Evolutionary conservation across 2,888 invertebrate genomes (phyloP).

Genomic region (Orthosia gracilis): DNA sequence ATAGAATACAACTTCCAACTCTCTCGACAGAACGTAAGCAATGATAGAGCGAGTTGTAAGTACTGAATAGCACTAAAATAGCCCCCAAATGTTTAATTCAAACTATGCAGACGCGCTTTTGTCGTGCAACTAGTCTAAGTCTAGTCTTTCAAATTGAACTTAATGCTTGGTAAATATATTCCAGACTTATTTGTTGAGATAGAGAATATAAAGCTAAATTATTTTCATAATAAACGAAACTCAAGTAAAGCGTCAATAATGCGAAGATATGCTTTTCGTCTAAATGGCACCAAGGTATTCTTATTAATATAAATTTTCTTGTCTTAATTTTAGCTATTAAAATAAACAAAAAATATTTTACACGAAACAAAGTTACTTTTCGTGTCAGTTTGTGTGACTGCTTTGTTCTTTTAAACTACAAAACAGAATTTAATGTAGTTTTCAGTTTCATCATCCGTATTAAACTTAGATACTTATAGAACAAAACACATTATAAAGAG

Average conservation of each 20-base stretch:
- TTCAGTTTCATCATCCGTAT: too few species aligned
- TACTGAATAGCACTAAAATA: conserved; percentile 22
- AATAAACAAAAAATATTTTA: background rate
- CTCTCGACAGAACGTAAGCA: background rate
- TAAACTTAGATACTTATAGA: too few species aligned
- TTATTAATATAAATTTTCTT: background rate
- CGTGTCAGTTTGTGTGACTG: too few species aligned
- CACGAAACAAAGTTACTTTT: too few species aligned
- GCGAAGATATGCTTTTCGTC: background rate
- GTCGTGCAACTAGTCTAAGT: background rate
- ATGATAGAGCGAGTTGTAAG: background rate
- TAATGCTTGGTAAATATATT: background rate
- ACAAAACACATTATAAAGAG: too few species aligned
- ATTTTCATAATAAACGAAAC: background rate
- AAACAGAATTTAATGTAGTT: too few species aligned
- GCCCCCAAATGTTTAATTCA: conserved; percentile 22
- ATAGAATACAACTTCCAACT: background rate
- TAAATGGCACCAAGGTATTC: background rate
- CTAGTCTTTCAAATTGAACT: conserved; percentile 26
- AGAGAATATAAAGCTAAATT: conserved; percentile 16
- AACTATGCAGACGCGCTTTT: background rate
- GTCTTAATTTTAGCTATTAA: background rate
- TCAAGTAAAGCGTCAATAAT: background rate
- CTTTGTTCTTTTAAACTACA: background rate
- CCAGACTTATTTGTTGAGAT: background rate